These are phyloP conservation scores for Drosophila vallismaia DNA, from an alignment of 2,888 invertebrate species.

Conservation along the genomic window DNA sequence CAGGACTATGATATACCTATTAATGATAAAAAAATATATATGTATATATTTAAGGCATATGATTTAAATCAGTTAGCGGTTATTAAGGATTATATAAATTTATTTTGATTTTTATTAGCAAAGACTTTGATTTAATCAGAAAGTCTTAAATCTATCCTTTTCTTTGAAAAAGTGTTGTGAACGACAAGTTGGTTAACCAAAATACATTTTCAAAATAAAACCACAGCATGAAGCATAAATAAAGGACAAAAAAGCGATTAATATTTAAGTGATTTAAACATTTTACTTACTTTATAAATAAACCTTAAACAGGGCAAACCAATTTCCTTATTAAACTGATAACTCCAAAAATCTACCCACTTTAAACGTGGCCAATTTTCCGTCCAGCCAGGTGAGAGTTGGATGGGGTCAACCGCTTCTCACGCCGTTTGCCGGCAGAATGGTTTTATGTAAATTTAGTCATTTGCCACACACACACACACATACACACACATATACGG, in stretches of 20 bases:
- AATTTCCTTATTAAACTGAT: slow-evolving; percentile 13
- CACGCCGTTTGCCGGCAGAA: slow-evolving; percentile 32
- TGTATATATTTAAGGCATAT: neutral
- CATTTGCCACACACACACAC: slow-evolving; percentile 60
- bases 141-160: neutral
- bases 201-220: neutral
- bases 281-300: neutral
- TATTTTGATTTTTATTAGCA: neutral
- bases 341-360: slow-evolving; percentile 1
- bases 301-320: neutral
- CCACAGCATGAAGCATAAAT: neutral
- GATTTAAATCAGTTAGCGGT: neutral
- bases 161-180: neutral
- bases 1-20: neutral
- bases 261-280: neutral
- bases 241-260: neutral
- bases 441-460: slow-evolving; percentile 73
- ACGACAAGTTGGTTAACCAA: neutral
- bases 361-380: slow-evolving; percentile 10
- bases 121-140: neutral
- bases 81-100: neutral
- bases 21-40: neutral
- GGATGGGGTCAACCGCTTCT: slow-evolving; percentile 36
- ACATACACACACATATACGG: slow-evolving; percentile 35
- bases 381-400: slow-evolving; percentile 25